Evolutionary conservation across 1,140 invertebrate genomes (phyloP).

Genomic region (Pectinophora gossypiella): DNA sequence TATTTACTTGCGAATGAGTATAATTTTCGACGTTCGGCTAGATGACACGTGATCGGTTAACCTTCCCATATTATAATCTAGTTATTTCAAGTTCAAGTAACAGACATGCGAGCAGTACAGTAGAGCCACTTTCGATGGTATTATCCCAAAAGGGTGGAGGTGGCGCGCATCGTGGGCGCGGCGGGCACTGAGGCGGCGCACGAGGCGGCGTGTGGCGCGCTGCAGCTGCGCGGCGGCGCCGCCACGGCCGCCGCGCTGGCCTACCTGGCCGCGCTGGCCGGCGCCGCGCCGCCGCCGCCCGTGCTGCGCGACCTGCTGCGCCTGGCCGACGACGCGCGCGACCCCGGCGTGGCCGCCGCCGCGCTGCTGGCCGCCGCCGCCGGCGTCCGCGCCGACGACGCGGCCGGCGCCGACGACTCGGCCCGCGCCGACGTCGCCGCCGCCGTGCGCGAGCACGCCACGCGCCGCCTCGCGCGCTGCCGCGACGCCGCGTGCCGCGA

Average conservation of each 20-base stretch:
- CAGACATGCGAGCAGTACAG: no score
- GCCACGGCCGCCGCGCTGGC: slow-evolving; percentile 8
- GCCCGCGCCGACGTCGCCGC: slow-evolving; percentile 9
- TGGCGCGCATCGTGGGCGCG: slow-evolving; percentile 21
- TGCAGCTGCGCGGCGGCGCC: slow-evolving; percentile 22
- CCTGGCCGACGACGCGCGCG: slow-evolving; percentile 12
- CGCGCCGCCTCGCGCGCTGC: slow-evolving; percentile 22
- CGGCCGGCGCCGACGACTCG: background rate
- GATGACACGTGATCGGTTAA: no score
- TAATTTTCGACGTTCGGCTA: no score
- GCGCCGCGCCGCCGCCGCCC: background rate
- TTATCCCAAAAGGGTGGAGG: slow-evolving; percentile 5
- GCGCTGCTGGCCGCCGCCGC: slow-evolving; percentile 22
- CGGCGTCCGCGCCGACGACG: slow-evolving; percentile 4
- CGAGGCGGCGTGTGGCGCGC: slow-evolving; percentile 77
- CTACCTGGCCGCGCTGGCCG: slow-evolving; percentile 22
- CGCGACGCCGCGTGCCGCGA: slow-evolving; percentile 12
- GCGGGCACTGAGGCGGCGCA: slow-evolving; percentile 68
- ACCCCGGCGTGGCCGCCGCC: slow-evolving; percentile 5
- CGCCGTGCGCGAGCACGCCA: slow-evolving; percentile 10
- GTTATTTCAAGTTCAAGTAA: no score
- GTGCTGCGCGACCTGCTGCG: slow-evolving; percentile 15
- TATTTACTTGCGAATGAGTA: no score
- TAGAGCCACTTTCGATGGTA: background rate
- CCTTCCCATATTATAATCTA: no score